Percentiles rank a stretch among this genome's conserved stretches.
Evolutionary conservation across 2,888 invertebrate genomes (phyloP).

Genomic region (Cosmia trapezina): DNA sequence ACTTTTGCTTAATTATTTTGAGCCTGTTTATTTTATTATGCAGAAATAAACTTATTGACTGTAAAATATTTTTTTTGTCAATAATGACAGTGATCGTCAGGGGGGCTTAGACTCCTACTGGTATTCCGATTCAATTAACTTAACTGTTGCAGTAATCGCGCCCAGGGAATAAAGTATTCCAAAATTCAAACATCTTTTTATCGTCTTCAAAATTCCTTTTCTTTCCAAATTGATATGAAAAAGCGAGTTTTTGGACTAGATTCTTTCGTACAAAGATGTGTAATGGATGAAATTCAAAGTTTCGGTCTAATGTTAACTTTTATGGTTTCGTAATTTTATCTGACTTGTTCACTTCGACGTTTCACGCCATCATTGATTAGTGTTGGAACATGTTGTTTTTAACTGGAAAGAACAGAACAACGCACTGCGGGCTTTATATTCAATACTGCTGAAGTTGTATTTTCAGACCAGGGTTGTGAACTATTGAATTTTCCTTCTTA

Average conservation of each 20-base stretch:
- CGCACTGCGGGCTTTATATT: not conserved
- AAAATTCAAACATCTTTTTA: not conserved
- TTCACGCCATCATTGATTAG: not conserved
- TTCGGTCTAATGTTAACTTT: not conserved
- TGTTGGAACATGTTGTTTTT: conserved; percentile 6
- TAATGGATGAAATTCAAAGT: not conserved
- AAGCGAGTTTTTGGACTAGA: not conserved
- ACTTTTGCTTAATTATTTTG: too few species aligned
- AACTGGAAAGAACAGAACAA: not conserved
- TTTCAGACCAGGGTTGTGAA: not conserved
- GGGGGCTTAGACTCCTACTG: not conserved
- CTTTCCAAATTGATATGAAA: not conserved
- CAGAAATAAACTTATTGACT: not conserved
- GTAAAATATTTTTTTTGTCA: not conserved
- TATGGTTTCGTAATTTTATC: conserved; percentile 1
- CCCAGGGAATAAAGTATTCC: conserved; percentile 1
- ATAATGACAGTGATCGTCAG: not conserved
- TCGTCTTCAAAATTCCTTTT: conserved; percentile 3
- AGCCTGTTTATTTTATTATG: too few species aligned
- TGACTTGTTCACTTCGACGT: not conserved
- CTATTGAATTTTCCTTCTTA: not conserved
- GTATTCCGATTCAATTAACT: not conserved
- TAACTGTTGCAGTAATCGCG: not conserved
- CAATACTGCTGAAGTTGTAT: conserved; percentile 10
- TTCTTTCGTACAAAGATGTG: not conserved